Conservation (phyloP, 2,113 vertebrate genomes). For the Ailurus styani region DNA sequence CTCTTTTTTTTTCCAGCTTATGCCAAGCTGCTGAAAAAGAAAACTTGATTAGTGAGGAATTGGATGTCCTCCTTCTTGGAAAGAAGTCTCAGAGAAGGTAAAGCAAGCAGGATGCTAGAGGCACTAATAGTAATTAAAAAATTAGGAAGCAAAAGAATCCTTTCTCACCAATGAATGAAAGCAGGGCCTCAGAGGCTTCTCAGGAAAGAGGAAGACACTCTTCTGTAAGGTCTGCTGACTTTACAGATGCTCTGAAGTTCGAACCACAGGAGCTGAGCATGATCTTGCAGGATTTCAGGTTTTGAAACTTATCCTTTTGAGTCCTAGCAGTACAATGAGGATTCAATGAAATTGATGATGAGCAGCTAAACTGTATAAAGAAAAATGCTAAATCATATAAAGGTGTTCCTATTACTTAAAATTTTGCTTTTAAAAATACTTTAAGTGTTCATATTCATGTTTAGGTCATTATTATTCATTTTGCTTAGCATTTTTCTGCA, state of each 20-base stretch:
- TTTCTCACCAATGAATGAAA: neutral
- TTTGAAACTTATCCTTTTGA: neutral
- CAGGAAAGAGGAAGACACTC: neutral
- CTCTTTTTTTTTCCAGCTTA: neutral
- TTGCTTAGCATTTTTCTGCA: neutral
- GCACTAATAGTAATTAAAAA: neutral
- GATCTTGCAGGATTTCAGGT: neutral
- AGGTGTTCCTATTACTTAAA: neutral
- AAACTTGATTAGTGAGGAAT: neutral
- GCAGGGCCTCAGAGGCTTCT: neutral
- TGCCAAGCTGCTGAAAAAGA: neutral
- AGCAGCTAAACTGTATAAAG: neutral
- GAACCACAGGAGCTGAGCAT: neutral
- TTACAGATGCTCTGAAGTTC: neutral
- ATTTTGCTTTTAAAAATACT: neutral
- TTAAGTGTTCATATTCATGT: neutral
- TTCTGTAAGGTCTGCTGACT: neutral
- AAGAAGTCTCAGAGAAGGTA: neutral
- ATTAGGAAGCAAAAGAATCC: neutral
- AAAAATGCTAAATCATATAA: neutral
- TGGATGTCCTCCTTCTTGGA: neutral
- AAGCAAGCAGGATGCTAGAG: neutral
- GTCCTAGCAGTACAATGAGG: neutral
- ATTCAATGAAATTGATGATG: neutral
- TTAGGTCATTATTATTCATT: neutral